phyloP scores from a whole-genome alignment of 1,140 invertebrate genomes.

The Sitobion miscanthi region DNA sequence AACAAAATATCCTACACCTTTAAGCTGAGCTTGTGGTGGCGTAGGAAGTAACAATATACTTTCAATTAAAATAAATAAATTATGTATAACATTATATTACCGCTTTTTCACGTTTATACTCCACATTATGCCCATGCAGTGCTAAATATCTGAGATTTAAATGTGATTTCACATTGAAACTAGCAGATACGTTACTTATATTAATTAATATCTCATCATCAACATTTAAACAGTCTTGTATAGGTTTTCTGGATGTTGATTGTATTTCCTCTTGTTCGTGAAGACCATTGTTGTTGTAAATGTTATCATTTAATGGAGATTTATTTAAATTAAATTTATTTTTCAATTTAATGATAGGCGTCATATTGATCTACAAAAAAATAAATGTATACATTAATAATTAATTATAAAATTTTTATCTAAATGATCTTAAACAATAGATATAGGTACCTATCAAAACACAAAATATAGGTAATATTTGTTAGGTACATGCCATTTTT shows the following conservation, averaged over 20 bases:
- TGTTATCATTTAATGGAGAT: background rate
- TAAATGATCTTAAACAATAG: no score
- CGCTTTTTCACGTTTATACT: conserved; percentile 92
- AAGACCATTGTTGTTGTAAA: background rate
- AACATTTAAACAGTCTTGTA: background rate
- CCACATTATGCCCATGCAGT: conserved; percentile 90
- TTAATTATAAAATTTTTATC: no score
- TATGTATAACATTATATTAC: conserved; percentile 65
- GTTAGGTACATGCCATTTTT: no score
- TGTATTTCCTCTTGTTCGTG: background rate
- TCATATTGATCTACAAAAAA: background rate
- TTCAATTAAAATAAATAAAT: background rate
- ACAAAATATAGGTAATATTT: no score
- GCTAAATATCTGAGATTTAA: conserved; percentile 95
- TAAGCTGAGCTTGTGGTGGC: background rate
- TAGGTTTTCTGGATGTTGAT: background rate
- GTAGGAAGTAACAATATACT: no score
- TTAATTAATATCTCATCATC: background rate
- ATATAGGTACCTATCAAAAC: no score
- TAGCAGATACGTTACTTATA: conserved; percentile 98
- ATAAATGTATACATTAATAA: background rate
- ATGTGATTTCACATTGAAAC: conserved; percentile 96
- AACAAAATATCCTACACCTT: background rate
- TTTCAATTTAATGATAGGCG: background rate
- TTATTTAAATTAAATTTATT: background rate